A percentile compares a stretch with the other conserved stretches of the same genome.
These are phyloP conservation scores for Atherinosoma microstoma DNA, from an alignment of 2,797 vertebrate species.

Conservation along the genomic window DNA sequence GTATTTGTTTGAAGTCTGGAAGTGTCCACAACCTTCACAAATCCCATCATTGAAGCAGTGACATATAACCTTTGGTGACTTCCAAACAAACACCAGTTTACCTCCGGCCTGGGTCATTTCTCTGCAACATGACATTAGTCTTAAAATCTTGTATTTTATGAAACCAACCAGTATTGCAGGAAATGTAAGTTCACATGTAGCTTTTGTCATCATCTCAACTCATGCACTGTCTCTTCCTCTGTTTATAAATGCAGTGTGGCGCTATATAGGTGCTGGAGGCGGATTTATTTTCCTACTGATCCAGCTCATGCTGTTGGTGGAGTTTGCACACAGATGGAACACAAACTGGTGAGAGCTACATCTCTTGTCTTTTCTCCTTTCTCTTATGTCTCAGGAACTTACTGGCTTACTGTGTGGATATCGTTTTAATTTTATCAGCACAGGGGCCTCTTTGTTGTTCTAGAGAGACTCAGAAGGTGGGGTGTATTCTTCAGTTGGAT, in stretches of 20 bases:
- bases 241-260: conserved; percentile 87
- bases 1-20: background rate
- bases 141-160: background rate
- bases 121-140: background rate
- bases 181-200: background rate
- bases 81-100: background rate
- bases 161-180: background rate
- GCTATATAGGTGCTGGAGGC: conserved; percentile 89
- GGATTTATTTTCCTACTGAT: conserved; percentile 90
- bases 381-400: conserved; percentile 2
- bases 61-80: background rate
- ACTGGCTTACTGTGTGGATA: background rate
- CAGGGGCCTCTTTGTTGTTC: conserved; percentile 25
- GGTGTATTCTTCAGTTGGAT: conserved; percentile 3
- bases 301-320: conserved; percentile 93
- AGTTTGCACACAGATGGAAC: conserved; percentile 99
- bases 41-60: background rate
- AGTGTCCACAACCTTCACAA: background rate
- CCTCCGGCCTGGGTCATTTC: background rate
- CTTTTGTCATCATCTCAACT: conserved; percentile 4
- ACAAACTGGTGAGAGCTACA: conserved; percentile 92
- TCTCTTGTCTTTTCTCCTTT: conserved; percentile 5
- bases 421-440: conserved; percentile 13
- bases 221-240: conserved; percentile 6
- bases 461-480: conserved; percentile 19